These are phyloP conservation scores for Cynocephalus volans DNA, from an alignment of 2,113 vertebrate genomes.

Conservation along the genomic window DNA sequence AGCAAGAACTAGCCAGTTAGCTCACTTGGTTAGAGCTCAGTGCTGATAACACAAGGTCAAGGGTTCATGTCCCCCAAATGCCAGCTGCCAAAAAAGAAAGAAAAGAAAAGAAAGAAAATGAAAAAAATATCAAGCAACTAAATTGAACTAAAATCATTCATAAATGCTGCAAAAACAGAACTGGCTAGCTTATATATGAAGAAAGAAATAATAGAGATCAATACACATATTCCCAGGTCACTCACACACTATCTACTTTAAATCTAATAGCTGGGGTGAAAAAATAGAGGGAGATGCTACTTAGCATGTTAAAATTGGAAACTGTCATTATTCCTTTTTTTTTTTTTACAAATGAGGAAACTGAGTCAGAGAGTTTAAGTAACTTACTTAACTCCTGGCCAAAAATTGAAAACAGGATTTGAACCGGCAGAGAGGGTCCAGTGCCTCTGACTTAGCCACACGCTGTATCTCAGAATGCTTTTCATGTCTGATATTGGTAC, in stretches of 20 bases:
- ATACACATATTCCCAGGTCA: background rate
- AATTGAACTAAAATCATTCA: background rate
- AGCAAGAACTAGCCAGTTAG: background rate
- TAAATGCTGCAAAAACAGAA: constrained; percentile 12
- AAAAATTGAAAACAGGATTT: background rate
- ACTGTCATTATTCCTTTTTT: background rate
- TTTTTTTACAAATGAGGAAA: background rate
- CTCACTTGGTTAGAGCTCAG: no score
- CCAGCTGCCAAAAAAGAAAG: no score
- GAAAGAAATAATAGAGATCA: background rate
- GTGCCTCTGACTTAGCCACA: background rate
- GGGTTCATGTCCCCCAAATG: no score
- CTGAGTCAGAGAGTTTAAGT: background rate
- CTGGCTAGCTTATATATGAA: background rate
- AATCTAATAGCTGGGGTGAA: background rate
- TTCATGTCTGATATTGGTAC: no score
- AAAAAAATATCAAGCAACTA: background rate
- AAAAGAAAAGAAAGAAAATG: background rate
- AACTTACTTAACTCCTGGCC: background rate
- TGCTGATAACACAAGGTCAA: no score
- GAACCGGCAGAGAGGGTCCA: background rate
- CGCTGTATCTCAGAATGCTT: background rate
- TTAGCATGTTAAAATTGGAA: background rate
- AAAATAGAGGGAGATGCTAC: background rate
- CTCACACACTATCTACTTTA: background rate